Conservation (phyloP, 1,140 invertebrate genomes). For the Ephestia elutella region DNA sequence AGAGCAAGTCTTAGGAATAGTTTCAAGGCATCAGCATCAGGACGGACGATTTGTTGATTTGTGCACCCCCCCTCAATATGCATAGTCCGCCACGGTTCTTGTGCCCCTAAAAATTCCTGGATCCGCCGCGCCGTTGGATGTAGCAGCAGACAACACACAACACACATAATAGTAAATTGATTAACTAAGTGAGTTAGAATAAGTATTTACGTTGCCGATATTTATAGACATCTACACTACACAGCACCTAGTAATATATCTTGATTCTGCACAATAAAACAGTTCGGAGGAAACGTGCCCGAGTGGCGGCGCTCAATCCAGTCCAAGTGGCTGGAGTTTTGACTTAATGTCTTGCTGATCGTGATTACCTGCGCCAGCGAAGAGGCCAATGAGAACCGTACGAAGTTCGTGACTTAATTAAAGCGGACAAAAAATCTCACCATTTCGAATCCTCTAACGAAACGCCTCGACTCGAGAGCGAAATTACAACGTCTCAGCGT, state of each 20-base stretch:
- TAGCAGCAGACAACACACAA: too few species aligned
- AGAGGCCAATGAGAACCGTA: conserved; percentile 33
- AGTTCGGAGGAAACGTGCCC: conserved; percentile 39
- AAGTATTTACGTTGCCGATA: too few species aligned
- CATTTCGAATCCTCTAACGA: conserved; percentile 30
- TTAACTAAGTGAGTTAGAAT: too few species aligned
- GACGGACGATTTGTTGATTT: too few species aligned
- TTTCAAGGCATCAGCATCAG: too few species aligned
- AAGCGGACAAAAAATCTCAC: conserved; percentile 32
- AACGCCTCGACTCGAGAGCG: conserved; percentile 13
- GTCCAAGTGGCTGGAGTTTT: conserved; percentile 38
- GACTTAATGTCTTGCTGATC: conserved; percentile 53
- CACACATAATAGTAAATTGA: too few species aligned
- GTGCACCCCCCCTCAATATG: too few species aligned
- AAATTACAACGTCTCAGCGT: conserved; percentile 10
- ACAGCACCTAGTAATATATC: background rate
- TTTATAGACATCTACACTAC: background rate
- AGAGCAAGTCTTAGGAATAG: too few species aligned
- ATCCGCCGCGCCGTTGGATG: too few species aligned
- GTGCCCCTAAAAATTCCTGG: too few species aligned
- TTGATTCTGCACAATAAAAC: conserved; percentile 3
- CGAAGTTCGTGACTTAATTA: conserved; percentile 58
- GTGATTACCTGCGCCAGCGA: conserved; percentile 50
- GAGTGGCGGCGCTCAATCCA: conserved; percentile 41
- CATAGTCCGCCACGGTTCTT: too few species aligned